A percentile compares a stretch with the other conserved stretches of the same genome.
These are phyloP conservation scores for Poeciliopsis infans DNA, from an alignment of 2,797 vertebrate genomes.

Conservation along the genomic window DNA sequence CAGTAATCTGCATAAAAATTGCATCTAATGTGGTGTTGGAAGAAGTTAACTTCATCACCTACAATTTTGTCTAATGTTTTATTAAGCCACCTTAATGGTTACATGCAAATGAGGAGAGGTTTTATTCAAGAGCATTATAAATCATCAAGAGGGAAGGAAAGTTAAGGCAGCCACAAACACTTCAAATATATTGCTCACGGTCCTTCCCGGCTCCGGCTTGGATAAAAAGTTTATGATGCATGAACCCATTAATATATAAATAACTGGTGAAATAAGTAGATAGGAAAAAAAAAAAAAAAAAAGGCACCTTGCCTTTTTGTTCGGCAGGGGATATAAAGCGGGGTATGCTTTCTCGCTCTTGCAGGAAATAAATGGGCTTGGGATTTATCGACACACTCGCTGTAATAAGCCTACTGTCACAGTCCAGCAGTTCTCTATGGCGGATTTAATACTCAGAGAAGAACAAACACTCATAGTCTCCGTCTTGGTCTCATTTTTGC, in stretches of 20 bases:
- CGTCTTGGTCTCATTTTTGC: conserved; percentile 62
- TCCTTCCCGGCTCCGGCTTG: conserved; percentile 9
- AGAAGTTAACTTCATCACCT: conserved; percentile 44
- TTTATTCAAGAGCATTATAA: conserved; percentile 23
- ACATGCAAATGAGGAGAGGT: conserved; percentile 48
- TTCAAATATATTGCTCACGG: conserved; percentile 16
- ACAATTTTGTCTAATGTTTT: conserved; percentile 32
- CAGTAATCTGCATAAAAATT: conserved; percentile 41
- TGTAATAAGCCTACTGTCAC: conserved; percentile 81
- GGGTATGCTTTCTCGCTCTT: conserved; percentile 64
- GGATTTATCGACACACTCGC: conserved; percentile 79
- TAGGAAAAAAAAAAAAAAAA: conserved; percentile 5
- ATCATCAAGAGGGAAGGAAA: conserved; percentile 10
- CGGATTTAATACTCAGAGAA: conserved; percentile 70
- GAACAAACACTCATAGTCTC: conserved; percentile 69
- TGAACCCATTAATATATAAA: conserved; percentile 60
- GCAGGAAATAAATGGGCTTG: conserved; percentile 73
- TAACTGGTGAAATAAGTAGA: conserved; percentile 48
- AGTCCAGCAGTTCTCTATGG: conserved; percentile 71
- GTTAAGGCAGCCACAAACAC: conserved; percentile 27
- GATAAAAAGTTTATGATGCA: conserved; percentile 48
- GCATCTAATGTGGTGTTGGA: conserved; percentile 47
- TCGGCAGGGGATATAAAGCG: conserved; percentile 59
- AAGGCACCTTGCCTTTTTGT: conserved; percentile 49
- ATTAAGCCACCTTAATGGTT: conserved; percentile 3